phyloP scores from a whole-genome alignment of 2,113 vertebrate genomes.

The Erinaceus europaeus region DNA sequence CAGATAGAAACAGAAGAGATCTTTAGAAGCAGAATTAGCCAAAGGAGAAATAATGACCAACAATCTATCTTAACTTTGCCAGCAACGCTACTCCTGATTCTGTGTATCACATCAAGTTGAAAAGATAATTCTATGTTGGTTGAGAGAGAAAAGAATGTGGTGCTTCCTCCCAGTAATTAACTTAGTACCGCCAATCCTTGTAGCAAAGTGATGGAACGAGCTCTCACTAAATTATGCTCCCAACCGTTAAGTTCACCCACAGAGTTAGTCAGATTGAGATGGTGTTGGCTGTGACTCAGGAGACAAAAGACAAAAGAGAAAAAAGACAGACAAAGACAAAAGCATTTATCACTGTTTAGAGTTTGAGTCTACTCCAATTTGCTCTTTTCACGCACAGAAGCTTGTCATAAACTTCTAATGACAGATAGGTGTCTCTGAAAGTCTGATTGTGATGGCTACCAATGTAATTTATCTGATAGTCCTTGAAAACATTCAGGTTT shows the following conservation, averaged over 20 bases:
- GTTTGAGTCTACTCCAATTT: neutral
- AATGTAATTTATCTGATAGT: neutral
- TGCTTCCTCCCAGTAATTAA: neutral
- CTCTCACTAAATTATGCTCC: neutral
- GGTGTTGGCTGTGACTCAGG: neutral
- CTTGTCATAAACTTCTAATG: neutral
- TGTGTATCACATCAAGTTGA: neutral
- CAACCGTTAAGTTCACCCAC: neutral
- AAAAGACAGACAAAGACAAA: neutral
- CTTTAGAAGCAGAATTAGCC: no score
- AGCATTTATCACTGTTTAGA: neutral
- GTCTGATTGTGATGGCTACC: neutral
- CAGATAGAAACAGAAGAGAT: no score
- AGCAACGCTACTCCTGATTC: neutral
- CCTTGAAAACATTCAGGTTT: neutral
- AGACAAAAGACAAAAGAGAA: neutral
- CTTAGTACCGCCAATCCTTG: neutral
- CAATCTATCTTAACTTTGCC: neutral
- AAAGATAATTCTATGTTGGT: neutral
- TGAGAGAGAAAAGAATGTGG: conserved; percentile 24
- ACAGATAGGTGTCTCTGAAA: neutral
- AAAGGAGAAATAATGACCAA: no score
- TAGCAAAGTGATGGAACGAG: neutral
- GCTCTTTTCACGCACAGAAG: neutral
- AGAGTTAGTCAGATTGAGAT: neutral